Percentiles rank a stretch among this genome's conserved stretches.
These are phyloP conservation scores for Hirudo medicinalis DNA, from an alignment of 1,140 invertebrate species.

Conservation along the genomic window DNA sequence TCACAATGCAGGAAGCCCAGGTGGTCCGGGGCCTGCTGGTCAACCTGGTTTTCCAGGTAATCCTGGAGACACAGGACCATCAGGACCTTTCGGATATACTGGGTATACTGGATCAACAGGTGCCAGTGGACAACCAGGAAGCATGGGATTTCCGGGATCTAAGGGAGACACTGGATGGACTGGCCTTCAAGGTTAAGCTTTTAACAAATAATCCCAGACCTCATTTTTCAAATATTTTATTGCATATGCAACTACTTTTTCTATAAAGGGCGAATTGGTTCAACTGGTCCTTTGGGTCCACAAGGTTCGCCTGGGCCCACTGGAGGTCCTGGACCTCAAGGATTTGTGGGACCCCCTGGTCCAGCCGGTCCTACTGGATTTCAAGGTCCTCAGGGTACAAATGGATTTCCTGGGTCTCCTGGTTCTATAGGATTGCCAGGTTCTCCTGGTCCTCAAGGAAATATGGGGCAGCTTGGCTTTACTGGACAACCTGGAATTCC, in stretches of 20 bases:
- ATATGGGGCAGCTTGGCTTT: neutral
- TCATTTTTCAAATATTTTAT: neutral
- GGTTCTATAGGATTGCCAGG: neutral
- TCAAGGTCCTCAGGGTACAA: neutral
- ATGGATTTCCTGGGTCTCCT: neutral
- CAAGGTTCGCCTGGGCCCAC: neutral
- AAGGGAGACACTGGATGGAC: neutral
- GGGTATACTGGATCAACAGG: constrained; percentile 5
- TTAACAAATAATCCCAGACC: neutral
- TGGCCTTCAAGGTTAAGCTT: neutral
- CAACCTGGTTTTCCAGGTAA: constrained; percentile 16
- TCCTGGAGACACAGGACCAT: neutral
- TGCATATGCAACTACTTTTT: neutral
- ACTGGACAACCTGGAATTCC: neutral
- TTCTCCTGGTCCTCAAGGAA: constrained; percentile 5
- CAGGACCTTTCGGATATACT: neutral
- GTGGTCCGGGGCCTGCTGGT: neutral
- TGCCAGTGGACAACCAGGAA: constrained; percentile 7
- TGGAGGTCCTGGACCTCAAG: neutral
- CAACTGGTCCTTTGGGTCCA: constrained; percentile 6
- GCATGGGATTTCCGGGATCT: neutral
- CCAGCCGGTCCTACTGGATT: constrained; percentile 1
- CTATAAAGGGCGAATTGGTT: neutral
- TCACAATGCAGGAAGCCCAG: neutral
- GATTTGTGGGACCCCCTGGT: constrained; percentile 3